Evolutionary conservation across 2,797 vertebrate genomes (phyloP), one percentile per base, ranked within the genome.

Genomic region (Onychomys arenicola): DNA sequence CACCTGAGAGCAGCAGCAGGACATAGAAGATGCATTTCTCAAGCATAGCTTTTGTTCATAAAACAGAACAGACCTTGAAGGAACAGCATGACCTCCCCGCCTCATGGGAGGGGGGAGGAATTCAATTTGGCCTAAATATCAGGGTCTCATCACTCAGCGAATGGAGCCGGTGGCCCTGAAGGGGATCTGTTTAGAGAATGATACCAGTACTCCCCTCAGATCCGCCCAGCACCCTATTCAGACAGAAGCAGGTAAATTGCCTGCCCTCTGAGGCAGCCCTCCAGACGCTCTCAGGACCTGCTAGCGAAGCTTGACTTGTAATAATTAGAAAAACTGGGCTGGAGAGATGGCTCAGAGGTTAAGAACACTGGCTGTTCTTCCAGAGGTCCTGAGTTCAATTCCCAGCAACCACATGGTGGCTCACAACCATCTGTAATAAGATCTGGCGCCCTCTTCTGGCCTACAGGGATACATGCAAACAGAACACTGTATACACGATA

Each of bases 11-110:
- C 90, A 91, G 55, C 67, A 95, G 87, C 97, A 97, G 89, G 97
- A 97, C 0, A 94, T 69, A 90, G 40, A 95, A 96, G 94, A 97
- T 93, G 92, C 93, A 92, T 97, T 98, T 97, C 77, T 93, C 29
- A 40, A 96, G 96, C 92, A 96, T 94, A 97, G 80, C 63, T 95
- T 93, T 96, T 55, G 78, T 77, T 94, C 95, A 96, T 84, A 88
- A 96, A 97, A 97, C 85, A 97, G 98, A 93, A 95, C 65, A 88
- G 97, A 65, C 94, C 98, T 95, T 57, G 93, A 96, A 95, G 86
- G 63, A 94, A 92, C 95, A 97, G 96, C 77, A 34, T 21, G 83
- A 87, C 67, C 71, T 91, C 73, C 67, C 85, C 67, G n/a, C n/a
- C n/a, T n/a, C n/a, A n/a, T n/a, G n/a, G n/a, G n/a, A n/a, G n/a